Evolutionary conservation across 2,888 invertebrate species (phyloP), one percentile per base, ranked within the genome.

Genomic region (Lordiphosa fenestrarum): DNA sequence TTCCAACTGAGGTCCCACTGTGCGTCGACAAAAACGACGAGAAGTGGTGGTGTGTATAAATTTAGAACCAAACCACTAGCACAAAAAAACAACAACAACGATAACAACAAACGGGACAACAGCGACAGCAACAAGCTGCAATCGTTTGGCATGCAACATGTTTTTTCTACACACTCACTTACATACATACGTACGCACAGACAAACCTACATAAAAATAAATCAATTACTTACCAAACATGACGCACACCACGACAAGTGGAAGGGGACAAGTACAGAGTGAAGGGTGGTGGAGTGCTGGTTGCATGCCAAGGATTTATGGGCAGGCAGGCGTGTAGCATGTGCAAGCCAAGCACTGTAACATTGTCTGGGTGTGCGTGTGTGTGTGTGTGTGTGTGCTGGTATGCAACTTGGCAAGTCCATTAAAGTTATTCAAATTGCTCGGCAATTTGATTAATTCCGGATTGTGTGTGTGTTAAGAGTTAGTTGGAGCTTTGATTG

Each of bases 151-250:
- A 65, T 84, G 84, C 78, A 82, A 78, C 73, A 82, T 82, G 76
- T 75, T 83, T 81, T 83, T 30, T 30, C 9, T 30, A 9, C 9
- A 7, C 6, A 25, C 25, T 2, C 2, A 25, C 25, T 6, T 25
- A 25, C 30, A 30, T 9, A 30, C 30, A 30, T 0, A 9, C 30
- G 9, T 0, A 9, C 30, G 9, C 2, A 30, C 7, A 6, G 15
- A 1, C 15, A 15, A 15, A 15, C 15, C 15, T 74, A 84, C 71
- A 66, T 62, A 75, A 84, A 84, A 84, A 84, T 81, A 84, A 84
- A 84, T 81, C 81, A 84, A 84, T 81, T 81, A 81, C 80, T 70
- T 78, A 73, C 64, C 73, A 73, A 78, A 81, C 83, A 81, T 63
- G 77, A 63, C 61, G 71, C 58, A 50, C 48, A 36, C 50, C 25